A percentile compares a stretch with the other conserved stretches of the same genome.
phyloP scores from a whole-genome alignment of 2,113 vertebrate species.

The Alaudala cheleensis region DNA sequence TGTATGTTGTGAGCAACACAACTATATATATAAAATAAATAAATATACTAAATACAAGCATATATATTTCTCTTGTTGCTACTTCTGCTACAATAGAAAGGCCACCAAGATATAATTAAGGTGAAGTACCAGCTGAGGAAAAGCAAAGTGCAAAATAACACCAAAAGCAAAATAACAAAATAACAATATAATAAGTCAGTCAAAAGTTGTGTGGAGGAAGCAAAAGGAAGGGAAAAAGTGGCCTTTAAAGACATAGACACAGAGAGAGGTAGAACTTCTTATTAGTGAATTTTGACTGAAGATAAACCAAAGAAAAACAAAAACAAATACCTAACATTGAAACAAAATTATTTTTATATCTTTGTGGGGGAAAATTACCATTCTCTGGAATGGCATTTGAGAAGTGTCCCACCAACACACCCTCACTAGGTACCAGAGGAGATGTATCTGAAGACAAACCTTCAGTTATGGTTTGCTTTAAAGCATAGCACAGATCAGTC shows the following conservation, averaged over 20 bases:
- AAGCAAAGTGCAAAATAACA: constrained; percentile 14
- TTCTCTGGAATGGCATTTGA: neutral
- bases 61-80: neutral
- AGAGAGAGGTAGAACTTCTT: neutral
- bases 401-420: neutral
- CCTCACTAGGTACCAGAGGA: rapidly evolving
- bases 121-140: neutral
- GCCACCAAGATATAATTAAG: constrained; percentile 18
- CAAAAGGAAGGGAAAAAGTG: neutral
- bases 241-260: neutral
- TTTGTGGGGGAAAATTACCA: neutral
- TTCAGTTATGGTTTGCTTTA: neutral
- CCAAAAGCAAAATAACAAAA: too few species aligned
- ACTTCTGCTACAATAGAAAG: neutral
- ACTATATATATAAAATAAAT: neutral
- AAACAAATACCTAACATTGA: rapidly evolving
- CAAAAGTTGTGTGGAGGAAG: neutral
- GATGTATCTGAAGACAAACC: neutral
- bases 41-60: neutral
- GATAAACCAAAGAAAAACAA: neutral
- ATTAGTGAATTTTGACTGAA: neutral
- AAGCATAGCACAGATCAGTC: neutral
- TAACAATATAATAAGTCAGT: neutral
- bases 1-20: neutral
- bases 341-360: neutral